Evolutionary conservation across 2,113 vertebrate species (phyloP).

Genomic region (Chloropsis hardwickii): DNA sequence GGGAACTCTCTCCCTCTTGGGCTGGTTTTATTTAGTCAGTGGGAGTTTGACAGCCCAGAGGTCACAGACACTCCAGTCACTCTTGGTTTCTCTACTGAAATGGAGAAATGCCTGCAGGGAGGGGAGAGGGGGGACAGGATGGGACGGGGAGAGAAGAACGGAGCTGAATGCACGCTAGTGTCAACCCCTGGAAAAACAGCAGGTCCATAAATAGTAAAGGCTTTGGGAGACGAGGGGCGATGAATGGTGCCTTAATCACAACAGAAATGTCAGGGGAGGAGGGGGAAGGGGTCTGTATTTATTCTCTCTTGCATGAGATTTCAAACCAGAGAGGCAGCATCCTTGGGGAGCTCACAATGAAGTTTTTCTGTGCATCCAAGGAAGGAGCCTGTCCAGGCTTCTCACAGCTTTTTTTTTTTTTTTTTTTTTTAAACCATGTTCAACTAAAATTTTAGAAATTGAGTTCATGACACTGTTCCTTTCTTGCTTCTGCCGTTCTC

Average conservation of each 20-base stretch:
- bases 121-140: neutral
- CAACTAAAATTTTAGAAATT: neutral
- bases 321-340: neutral
- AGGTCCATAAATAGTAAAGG: constrained; percentile 59
- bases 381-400: neutral
- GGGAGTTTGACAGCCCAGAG: constrained; percentile 67
- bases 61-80: constrained; percentile 68
- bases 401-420: neutral
- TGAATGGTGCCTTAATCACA: constrained; percentile 56
- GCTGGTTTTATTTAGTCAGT: constrained; percentile 73
- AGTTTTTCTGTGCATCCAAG: neutral
- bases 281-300: constrained; percentile 35
- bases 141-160: neutral
- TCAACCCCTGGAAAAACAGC: constrained; percentile 49
- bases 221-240: constrained; percentile 16
- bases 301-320: neutral
- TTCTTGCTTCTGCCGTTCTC: neutral
- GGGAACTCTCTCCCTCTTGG: constrained; percentile 55
- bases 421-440: neutral
- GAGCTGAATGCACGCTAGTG: constrained; percentile 4
- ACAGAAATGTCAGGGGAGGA: constrained; percentile 43
- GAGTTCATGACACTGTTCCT: neutral
- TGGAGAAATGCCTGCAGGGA: constrained; percentile 61
- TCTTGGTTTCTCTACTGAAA: constrained; percentile 67
- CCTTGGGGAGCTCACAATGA: neutral